Conservation (phyloP, 2,888 invertebrate genomes). For the Drosophila peninsularis region DNA sequence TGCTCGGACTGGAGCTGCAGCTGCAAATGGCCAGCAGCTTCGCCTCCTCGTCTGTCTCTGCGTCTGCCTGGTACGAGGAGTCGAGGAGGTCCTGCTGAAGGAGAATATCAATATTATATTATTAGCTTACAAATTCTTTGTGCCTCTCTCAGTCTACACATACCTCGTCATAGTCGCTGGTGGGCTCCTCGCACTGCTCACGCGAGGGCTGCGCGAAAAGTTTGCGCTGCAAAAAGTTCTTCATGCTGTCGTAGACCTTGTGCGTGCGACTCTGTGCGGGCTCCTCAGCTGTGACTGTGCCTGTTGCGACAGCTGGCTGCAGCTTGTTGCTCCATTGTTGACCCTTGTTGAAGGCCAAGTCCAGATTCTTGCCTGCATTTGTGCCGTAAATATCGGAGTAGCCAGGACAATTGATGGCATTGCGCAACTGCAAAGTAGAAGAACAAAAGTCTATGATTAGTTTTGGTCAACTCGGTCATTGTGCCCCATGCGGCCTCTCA, state of each 20-base stretch:
- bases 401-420: slow-evolving; percentile 72
- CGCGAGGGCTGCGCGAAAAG: slow-evolving; percentile 74
- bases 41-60: slow-evolving; percentile 70
- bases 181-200: slow-evolving; percentile 59
- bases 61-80: slow-evolving; percentile 79
- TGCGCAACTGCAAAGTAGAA: slow-evolving; percentile 56
- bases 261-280: slow-evolving; percentile 70
- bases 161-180: slow-evolving; percentile 81
- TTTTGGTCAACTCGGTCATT: slow-evolving; percentile 43
- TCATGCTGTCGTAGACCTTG: slow-evolving; percentile 83
- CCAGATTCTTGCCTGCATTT: slow-evolving; percentile 64
- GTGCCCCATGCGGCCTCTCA: slow-evolving; percentile 19
- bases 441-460: slow-evolving; percentile 47
- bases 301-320: slow-evolving; percentile 29
- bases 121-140: background rate
- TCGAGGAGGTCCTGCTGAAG: slow-evolving; percentile 71
- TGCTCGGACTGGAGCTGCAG: slow-evolving; percentile 49
- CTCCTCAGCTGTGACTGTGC: slow-evolving; percentile 23
- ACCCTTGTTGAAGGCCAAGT: slow-evolving; percentile 73
- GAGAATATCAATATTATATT: too few relatives aligned
- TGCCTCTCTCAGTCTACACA: slow-evolving; percentile 14
- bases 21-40: slow-evolving; percentile 65
- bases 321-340: slow-evolving; percentile 79
- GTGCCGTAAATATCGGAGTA: slow-evolving; percentile 73
- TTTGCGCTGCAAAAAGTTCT: slow-evolving; percentile 82